Conservation (phyloP, 2,888 invertebrate species). For the Caenorhabditis imperialis region DNA sequence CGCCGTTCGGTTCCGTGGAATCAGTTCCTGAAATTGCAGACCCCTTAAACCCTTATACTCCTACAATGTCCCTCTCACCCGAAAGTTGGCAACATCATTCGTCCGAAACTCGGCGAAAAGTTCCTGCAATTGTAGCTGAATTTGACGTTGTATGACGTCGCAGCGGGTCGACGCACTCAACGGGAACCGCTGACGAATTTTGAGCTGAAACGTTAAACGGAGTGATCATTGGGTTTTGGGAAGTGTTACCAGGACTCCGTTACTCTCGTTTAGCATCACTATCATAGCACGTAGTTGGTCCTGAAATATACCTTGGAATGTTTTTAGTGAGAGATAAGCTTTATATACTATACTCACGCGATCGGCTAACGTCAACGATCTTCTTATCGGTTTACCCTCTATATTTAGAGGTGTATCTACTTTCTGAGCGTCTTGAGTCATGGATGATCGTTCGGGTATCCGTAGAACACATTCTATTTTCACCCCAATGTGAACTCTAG, state of each 20-base stretch:
- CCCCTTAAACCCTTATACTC: not conserved
- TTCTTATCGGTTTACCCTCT: too few species aligned
- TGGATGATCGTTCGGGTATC: too few species aligned
- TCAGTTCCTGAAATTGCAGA: slow-evolving; percentile 18
- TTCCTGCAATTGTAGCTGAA: slow-evolving; percentile 34
- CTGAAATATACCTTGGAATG: too few species aligned
- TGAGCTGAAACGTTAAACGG: slow-evolving; percentile 23
- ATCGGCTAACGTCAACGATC: slow-evolving; percentile 8
- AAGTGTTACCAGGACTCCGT: slow-evolving; percentile 13
- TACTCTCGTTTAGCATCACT: slow-evolving; percentile 26
- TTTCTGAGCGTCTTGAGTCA: too few species aligned
- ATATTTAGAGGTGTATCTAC: too few species aligned
- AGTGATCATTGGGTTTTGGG: not conserved
- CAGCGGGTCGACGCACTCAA: slow-evolving; percentile 39
- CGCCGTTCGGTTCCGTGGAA: slow-evolving; percentile 10
- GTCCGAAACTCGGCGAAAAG: slow-evolving; percentile 28
- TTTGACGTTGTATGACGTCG: slow-evolving; percentile 47
- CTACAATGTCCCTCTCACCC: slow-evolving; percentile 3
- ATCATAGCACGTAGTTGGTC: slow-evolving; percentile 38
- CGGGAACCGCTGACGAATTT: slow-evolving; percentile 45
- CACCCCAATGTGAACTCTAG: too few species aligned
- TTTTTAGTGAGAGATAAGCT: too few species aligned
- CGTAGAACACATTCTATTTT: too few species aligned
- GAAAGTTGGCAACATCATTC: slow-evolving; percentile 16
- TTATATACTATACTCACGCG: slow-evolving; percentile 9